phyloP scores from a whole-genome alignment of 2,888 invertebrate genomes.

The Onchidella celtica region DNA sequence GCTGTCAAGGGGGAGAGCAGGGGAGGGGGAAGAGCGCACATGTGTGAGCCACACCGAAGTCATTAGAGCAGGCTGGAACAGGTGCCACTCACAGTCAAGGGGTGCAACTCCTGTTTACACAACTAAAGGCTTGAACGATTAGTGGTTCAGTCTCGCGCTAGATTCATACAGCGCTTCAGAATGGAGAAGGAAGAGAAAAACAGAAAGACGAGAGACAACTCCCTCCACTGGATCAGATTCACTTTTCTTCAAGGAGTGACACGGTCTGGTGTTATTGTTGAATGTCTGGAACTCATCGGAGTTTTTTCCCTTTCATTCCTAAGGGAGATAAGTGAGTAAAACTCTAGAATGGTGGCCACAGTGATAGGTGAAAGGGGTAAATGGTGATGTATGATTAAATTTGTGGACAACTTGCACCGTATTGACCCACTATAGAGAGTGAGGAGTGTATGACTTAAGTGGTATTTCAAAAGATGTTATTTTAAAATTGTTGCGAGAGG shows the following conservation, averaged over 20 bases:
- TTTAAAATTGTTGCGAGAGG: no score
- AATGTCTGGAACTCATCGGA: no score
- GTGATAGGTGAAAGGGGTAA: no score
- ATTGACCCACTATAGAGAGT: no score
- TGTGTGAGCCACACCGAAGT: constrained; percentile 32
- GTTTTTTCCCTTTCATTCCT: no score
- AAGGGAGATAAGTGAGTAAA: no score
- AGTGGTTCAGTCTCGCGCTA: constrained; percentile 10
- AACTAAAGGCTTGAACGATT: constrained; percentile 37
- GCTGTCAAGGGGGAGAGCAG: not conserved
- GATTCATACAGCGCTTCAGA: not conserved
- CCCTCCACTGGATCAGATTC: constrained; percentile 20
- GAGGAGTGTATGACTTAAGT: no score
- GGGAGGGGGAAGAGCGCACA: not conserved
- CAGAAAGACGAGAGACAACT: not conserved
- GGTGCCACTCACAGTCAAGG: constrained; percentile 39
- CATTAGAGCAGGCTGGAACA: constrained; percentile 32
- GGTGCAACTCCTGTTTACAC: constrained; percentile 36
- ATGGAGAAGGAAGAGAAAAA: not conserved
- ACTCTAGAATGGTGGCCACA: no score
- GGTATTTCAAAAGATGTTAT: no score
- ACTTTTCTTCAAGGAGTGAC: not conserved
- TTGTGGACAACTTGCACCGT: no score
- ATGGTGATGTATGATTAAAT: no score
- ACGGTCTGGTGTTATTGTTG: no score